Evolutionary conservation across 2,888 invertebrate species (phyloP).

Genomic region (Miltochrista miniata): DNA sequence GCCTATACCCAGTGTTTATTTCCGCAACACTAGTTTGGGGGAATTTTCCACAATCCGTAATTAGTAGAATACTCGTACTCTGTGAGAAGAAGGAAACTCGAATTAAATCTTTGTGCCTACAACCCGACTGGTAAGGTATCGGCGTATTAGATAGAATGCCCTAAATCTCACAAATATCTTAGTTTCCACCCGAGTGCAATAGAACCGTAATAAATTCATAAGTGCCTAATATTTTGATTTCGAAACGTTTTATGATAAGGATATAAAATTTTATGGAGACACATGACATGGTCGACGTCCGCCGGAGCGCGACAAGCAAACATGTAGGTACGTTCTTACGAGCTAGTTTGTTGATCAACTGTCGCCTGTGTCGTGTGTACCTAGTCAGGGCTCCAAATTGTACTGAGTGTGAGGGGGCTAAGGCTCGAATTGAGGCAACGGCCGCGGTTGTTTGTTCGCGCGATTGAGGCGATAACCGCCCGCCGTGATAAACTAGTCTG

Average conservation of each 20-base stretch:
- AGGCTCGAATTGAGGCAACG: constrained; percentile 15
- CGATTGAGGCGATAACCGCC: constrained; percentile 46
- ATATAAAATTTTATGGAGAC: constrained; percentile 23
- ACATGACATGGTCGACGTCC: constrained; percentile 1
- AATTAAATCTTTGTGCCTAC: too few species aligned
- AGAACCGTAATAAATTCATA: background rate
- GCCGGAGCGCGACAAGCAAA: constrained; percentile 17
- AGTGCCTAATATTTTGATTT: constrained; percentile 9
- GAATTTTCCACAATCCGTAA: too few species aligned
- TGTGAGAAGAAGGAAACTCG: too few species aligned
- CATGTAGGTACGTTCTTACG: constrained; percentile 8
- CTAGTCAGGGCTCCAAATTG: constrained; percentile 2
- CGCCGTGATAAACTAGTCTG: constrained; percentile 39
- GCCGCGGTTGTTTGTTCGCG: constrained; percentile 43
- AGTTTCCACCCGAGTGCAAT: too few species aligned
- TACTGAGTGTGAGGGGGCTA: constrained; percentile 7
- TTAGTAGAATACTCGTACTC: too few species aligned
- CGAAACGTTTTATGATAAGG: constrained; percentile 22
- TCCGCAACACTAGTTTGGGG: too few species aligned
- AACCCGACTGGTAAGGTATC: too few species aligned
- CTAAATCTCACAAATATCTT: too few species aligned
- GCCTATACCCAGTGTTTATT: too few species aligned
- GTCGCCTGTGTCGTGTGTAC: background rate
- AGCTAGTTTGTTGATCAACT: constrained; percentile 12
- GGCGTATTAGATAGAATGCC: too few species aligned